These are phyloP conservation scores for Babyrousa celebensis DNA, from an alignment of 2,797 vertebrate species.

Conservation along the genomic window DNA sequence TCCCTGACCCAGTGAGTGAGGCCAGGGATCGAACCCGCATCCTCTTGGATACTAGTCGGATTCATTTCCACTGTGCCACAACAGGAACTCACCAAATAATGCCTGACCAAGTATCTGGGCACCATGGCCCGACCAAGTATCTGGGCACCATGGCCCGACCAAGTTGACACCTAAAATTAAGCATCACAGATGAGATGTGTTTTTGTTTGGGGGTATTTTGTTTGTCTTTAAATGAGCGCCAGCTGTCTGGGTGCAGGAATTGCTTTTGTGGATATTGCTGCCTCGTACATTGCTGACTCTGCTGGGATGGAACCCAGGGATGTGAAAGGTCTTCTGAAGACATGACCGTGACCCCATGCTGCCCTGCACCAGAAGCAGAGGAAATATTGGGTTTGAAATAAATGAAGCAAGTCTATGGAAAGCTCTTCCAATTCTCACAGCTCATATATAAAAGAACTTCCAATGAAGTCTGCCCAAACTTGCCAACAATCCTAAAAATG, in stretches of 20 bases:
- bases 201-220: not conserved
- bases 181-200: not conserved
- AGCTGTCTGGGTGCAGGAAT: not conserved
- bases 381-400: slow-evolving; percentile 27
- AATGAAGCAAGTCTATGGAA: not conserved
- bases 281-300: not conserved
- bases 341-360: not conserved
- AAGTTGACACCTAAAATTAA: not conserved
- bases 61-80: too few species aligned
- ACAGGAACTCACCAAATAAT: not conserved
- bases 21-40: too few species aligned
- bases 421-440: slow-evolving; percentile 27
- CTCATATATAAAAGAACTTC: not conserved
- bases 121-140: not conserved
- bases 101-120: not conserved
- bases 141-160: not conserved
- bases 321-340: not conserved
- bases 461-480: not conserved
- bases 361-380: not conserved
- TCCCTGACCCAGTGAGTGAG: too few species aligned
- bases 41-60: too few species aligned
- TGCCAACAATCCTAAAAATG: slow-evolving; percentile 15
- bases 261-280: not conserved
- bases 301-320: not conserved
- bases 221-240: not conserved